These are phyloP conservation scores for Hippocampus barbouri DNA, from an alignment of 2,113 vertebrate species.

Conservation along the genomic window DNA sequence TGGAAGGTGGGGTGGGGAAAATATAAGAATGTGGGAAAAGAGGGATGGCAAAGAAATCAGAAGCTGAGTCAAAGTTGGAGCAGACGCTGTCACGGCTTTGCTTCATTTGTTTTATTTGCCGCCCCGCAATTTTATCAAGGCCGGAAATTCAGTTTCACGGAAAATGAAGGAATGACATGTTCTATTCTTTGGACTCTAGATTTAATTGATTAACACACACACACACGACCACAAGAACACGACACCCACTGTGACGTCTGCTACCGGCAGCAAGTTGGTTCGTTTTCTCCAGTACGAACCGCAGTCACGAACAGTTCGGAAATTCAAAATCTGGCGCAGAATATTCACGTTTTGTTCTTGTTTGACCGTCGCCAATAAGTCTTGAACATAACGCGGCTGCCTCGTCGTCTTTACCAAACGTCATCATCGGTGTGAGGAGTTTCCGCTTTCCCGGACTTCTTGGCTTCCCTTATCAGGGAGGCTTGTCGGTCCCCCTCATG, in stretches of 20 bases:
- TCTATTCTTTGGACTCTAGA: constrained; percentile 18
- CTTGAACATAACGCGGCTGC: too few species aligned
- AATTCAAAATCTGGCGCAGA: too few species aligned
- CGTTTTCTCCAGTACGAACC: neutral
- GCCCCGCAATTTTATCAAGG: constrained; percentile 43
- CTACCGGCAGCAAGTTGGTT: neutral
- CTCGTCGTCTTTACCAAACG: too few species aligned
- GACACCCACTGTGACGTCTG: neutral
- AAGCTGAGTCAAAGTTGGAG: constrained; percentile 53
- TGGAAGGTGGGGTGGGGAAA: constrained; percentile 12
- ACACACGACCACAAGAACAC: neutral
- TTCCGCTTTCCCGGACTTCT: constrained; percentile 23
- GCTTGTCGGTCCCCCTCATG: constrained; percentile 24
- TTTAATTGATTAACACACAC: constrained; percentile 25
- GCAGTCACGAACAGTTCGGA: neutral
- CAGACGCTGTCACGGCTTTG: constrained; percentile 57
- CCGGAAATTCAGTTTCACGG: constrained; percentile 38
- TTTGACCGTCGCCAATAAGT: too few species aligned
- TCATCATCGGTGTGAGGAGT: constrained; percentile 13
- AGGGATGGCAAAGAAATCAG: constrained; percentile 38
- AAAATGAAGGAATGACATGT: constrained; percentile 44
- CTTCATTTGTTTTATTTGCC: constrained; percentile 38
- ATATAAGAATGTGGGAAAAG: constrained; percentile 6
- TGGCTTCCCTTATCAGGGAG: constrained; percentile 25
- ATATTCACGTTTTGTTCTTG: too few species aligned